A percentile compares a stretch with the other conserved stretches of the same genome.
Conservation (phyloP, 2,888 invertebrate genomes). For the Drosophila bunnanda region DNA sequence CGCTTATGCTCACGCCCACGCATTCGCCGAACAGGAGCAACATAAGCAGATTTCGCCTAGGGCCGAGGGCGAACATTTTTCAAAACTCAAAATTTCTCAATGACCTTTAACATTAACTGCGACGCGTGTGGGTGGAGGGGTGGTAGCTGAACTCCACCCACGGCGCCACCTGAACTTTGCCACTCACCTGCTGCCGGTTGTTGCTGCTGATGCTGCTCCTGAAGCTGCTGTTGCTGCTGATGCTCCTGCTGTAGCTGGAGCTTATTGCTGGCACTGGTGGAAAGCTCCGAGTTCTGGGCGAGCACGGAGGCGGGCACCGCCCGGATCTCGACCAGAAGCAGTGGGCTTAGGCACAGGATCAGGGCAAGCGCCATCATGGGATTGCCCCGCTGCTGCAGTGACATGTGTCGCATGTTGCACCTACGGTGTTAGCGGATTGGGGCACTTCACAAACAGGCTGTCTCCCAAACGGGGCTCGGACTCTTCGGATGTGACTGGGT, state of each 20-base stretch:
- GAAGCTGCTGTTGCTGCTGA: slow-evolving; percentile 36
- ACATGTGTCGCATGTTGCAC: slow-evolving; percentile 55
- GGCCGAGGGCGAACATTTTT: slow-evolving; percentile 58
- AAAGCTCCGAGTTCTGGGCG: slow-evolving; percentile 83
- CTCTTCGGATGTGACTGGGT: slow-evolving; percentile 15
- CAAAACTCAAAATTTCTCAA: slow-evolving; percentile 72
- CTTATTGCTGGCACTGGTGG: slow-evolving; percentile 74
- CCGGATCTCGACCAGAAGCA: slow-evolving; percentile 52
- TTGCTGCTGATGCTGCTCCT: slow-evolving; percentile 51
- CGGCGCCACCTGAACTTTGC: slow-evolving; percentile 58
- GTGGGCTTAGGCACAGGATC: slow-evolving; percentile 53
- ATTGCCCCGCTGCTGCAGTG: slow-evolving; percentile 34
- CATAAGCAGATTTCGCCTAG: slow-evolving; percentile 30
- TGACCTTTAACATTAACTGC: slow-evolving; percentile 74
- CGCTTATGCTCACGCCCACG: slow-evolving; percentile 39
- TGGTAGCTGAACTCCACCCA: slow-evolving; percentile 7
- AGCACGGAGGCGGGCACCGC: slow-evolving; percentile 84
- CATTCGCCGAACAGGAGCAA: slow-evolving; percentile 12
- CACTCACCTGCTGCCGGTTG: slow-evolving; percentile 73
- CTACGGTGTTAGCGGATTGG: slow-evolving; percentile 2
- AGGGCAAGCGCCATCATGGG: slow-evolving; percentile 63
- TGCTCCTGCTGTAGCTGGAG: slow-evolving; percentile 60
- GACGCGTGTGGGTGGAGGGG: slow-evolving; percentile 52
- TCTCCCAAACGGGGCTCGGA: slow-evolving; percentile 24
- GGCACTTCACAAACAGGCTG: slow-evolving; percentile 17